Base-by-base conservation (phyloP, 2,797 vertebrate genomes). In the Xerus rutilus region DNA sequence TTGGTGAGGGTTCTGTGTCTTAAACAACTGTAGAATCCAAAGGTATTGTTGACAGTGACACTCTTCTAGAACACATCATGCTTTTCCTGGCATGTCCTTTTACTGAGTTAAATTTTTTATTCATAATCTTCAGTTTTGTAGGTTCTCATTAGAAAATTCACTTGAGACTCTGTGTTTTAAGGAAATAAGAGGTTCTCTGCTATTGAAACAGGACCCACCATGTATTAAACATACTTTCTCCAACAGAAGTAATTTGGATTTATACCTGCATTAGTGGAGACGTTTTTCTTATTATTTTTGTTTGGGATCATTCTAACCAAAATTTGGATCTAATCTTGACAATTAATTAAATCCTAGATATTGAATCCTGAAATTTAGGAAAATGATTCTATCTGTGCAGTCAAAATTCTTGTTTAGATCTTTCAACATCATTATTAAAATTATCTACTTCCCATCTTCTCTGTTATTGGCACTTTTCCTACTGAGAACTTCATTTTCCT, bases 401-500 rank as follows among this genome's bases (percentile, higher is more conserved):
- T 94, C 69, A 86, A 86, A 93, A 91, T 91, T 95, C 79, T 78
- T 87, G 30, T 89, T 96, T 49, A 69, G 89, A 35, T 5, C 76
- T 94, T 95, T 96, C 32, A 78, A 74, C 28, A 77, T 69, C 39
- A 23, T 96, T 92, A 79, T 95, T 65, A 91, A 62, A 77, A 30
- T 52, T 87, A 70, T 3, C 57, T 43, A 20, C 17, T 91, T 86
- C 77, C 64, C 8, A 21, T 52, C 74, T 90, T 92, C 32, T 5
- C 1, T 83, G 32, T 69, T 72, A 8, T 73, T 93, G 92, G 84
- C 67, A 28, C 11, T 83, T 96, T 95, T 92, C 54, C 47, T 79
- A 23, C 65, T 83, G 45, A 92, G 83, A 91, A 95, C 35, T 96
- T 91, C 21, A 65, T 92, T 95, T 96, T 76, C 69, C 52, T 83